These are phyloP conservation scores for Netta rufina DNA, from an alignment of 2,797 vertebrate species.

Conservation along the genomic window DNA sequence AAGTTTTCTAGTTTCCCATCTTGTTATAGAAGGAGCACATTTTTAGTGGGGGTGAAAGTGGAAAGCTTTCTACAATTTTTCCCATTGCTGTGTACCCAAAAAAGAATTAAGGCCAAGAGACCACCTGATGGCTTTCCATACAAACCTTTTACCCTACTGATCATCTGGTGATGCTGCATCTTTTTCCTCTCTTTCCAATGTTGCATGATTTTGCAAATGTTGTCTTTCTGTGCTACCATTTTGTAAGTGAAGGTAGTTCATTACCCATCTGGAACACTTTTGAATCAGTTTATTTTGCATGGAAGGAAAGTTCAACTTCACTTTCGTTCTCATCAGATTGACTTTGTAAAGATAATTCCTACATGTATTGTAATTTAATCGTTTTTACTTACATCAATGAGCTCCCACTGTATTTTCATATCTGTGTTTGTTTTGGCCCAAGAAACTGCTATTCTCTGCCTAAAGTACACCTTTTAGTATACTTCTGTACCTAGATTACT, in stretches of 20 bases:
- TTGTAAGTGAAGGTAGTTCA: neutral
- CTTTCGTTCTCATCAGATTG: neutral
- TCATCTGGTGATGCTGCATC: neutral
- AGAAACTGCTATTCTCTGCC: neutral
- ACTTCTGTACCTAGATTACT: neutral
- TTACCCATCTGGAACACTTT: neutral
- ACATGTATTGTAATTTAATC: neutral
- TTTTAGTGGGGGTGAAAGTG: neutral
- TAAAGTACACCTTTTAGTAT: neutral
- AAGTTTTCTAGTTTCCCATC: neutral
- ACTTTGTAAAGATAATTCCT: neutral
- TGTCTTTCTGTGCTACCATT: neutral
- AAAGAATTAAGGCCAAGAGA: neutral
- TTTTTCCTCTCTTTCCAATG: neutral
- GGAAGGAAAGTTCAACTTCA: neutral
- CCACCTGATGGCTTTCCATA: neutral
- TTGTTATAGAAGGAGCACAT: neutral
- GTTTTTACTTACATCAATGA: neutral
- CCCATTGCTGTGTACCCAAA: neutral
- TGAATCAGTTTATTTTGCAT: neutral
- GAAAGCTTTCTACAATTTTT: neutral
- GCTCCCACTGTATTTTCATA: neutral
- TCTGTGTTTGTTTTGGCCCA: neutral
- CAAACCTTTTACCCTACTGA: rapidly evolving
- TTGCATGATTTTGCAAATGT: neutral